Evolutionary conservation across 2,113 vertebrate genomes (phyloP).

Genomic region (Jacana jacana): DNA sequence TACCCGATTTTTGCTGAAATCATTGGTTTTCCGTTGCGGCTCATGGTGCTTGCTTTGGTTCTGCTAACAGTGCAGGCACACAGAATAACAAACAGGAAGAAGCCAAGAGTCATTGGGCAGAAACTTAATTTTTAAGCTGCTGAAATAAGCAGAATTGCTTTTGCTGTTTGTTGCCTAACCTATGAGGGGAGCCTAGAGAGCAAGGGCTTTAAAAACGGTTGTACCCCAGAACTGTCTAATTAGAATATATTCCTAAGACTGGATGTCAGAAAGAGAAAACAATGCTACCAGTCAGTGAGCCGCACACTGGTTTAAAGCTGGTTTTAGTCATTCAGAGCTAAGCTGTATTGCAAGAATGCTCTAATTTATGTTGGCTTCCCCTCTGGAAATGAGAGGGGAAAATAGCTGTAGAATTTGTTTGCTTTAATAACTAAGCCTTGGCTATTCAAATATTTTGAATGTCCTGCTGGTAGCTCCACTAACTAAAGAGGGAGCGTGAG

Average conservation of each 20-base stretch:
- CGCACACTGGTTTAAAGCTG: background rate
- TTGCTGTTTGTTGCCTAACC: background rate
- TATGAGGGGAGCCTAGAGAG: background rate
- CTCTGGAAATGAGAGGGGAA: background rate
- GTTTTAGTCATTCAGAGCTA: background rate
- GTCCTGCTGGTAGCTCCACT: background rate
- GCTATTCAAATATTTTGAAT: background rate
- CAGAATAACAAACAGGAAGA: background rate
- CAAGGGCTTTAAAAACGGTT: background rate
- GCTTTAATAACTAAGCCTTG: background rate
- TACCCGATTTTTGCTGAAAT: background rate
- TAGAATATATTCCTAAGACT: background rate
- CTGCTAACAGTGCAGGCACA: background rate
- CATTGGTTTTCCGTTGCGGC: rapidly evolving
- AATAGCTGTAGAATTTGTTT: background rate
- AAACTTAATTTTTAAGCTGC: background rate
- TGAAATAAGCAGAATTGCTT: background rate
- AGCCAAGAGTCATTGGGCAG: background rate
- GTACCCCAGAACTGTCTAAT: background rate
- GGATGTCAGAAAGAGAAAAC: background rate
- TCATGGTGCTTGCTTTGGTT: background rate
- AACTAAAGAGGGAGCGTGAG: background rate
- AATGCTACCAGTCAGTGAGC: rapidly evolving
- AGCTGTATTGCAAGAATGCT: background rate
- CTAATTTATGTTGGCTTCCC: background rate